Conservation (phyloP, 2,888 invertebrate species). For the Orchestes rusci region DNA sequence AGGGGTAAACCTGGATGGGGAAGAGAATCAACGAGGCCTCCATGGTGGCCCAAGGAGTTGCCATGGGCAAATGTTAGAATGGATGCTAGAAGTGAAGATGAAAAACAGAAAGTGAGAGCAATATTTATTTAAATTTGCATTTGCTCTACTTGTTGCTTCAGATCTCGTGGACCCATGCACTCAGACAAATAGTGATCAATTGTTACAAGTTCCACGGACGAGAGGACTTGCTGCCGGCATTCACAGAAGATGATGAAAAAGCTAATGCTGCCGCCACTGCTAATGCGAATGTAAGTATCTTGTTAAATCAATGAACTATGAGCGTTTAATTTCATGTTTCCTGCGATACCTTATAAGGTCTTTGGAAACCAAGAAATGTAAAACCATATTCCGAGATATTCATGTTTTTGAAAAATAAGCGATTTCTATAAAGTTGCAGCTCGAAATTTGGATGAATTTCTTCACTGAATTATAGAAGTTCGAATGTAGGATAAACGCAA, state of each 20-base stretch:
- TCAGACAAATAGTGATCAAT: conserved; percentile 93
- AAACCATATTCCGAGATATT: no score
- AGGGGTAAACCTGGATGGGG: conserved; percentile 98
- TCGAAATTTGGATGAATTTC: no score
- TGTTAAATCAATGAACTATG: no score
- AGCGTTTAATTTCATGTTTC: no score
- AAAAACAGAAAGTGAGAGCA: conserved; percentile 91
- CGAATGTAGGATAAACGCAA: no score
- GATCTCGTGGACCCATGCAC: conserved; percentile 97
- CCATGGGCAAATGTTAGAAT: conserved; percentile 98
- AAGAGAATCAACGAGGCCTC: conserved; percentile 87
- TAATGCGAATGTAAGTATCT: conserved; percentile 43
- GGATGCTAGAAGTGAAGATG: conserved; percentile 93
- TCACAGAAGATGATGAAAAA: conserved; percentile 86
- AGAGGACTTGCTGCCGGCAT: conserved; percentile 90
- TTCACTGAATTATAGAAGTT: no score
- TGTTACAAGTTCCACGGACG: conserved; percentile 97
- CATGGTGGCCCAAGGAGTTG: conserved; percentile 97
- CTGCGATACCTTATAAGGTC: no score
- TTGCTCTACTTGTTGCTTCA: conserved; percentile 40
- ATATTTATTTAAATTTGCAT: not conserved
- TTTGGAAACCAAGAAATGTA: no score
- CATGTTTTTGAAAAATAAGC: no score
- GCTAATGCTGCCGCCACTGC: conserved; percentile 54
- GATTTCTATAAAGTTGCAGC: no score